Percentiles rank a stretch among this genome's conserved stretches.
These are phyloP conservation scores for Drosophila recens DNA, from an alignment of 2,888 invertebrate genomes.

Conservation along the genomic window DNA sequence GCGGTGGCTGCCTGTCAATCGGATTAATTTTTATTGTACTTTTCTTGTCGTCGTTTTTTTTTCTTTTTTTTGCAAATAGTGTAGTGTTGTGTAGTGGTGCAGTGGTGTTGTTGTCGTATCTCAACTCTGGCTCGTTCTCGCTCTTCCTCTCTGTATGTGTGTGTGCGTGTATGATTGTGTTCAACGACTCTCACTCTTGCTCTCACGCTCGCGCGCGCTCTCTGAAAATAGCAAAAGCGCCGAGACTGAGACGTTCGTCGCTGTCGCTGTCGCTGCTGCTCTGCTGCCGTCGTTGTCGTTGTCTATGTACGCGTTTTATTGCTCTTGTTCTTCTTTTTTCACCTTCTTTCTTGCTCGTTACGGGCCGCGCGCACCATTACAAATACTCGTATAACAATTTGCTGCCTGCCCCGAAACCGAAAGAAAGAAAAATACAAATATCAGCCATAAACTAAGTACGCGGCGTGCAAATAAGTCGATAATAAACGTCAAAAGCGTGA, in stretches of 20 bases:
- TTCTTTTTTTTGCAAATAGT: constrained; percentile 58
- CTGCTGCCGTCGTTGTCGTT: constrained; percentile 53
- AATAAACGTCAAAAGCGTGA: constrained; percentile 30
- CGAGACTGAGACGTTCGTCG: constrained; percentile 59
- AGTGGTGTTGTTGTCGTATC: constrained; percentile 39
- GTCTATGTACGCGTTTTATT: constrained; percentile 62
- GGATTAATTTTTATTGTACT: constrained; percentile 76
- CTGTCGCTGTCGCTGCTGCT: constrained; percentile 34
- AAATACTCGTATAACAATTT: constrained; percentile 78
- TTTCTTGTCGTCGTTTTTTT: constrained; percentile 58
- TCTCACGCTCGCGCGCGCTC: constrained; percentile 45
- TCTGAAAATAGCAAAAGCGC: constrained; percentile 55
- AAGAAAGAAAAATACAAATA: constrained; percentile 58
- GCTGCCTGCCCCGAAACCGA: constrained; percentile 56
- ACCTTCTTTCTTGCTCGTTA: constrained; percentile 74
- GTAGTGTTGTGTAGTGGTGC: constrained; percentile 59
- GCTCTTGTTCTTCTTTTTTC: constrained; percentile 72
- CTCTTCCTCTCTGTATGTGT: constrained; percentile 23
- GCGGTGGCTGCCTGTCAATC: constrained; percentile 65
- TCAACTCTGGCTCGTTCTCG: constrained; percentile 27
- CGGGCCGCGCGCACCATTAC: constrained; percentile 72
- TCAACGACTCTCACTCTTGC: constrained; percentile 37
- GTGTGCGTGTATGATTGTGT: constrained; percentile 6
- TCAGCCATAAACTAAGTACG: constrained; percentile 63
- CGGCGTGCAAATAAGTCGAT: constrained; percentile 68